Conservation (phyloP, 2,888 invertebrate species). For the Adelphocoris suturalis region DNA sequence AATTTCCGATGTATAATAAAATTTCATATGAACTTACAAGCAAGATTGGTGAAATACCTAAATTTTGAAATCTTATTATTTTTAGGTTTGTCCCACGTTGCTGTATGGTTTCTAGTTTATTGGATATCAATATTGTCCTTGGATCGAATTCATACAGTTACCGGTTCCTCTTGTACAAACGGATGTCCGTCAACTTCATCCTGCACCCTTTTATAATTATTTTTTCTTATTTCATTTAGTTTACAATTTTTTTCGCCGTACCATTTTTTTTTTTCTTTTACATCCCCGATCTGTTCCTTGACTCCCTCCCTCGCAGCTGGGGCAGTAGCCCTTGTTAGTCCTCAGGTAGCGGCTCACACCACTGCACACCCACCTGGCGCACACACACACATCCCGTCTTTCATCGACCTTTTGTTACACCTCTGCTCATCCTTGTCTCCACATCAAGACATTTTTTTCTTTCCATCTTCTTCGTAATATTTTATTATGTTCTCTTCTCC, state of each 20-base stretch:
- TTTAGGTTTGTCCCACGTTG: too few relatives aligned
- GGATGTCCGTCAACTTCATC: too few relatives aligned
- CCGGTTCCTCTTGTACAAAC: too few relatives aligned
- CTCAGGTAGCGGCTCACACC: constrained; percentile 32
- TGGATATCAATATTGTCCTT: too few relatives aligned
- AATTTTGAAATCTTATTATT: too few relatives aligned
- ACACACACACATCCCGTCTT: not conserved
- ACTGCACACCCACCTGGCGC: constrained; percentile 41
- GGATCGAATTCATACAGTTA: too few relatives aligned
- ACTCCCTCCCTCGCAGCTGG: constrained; percentile 53
- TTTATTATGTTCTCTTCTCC: constrained; percentile 1
- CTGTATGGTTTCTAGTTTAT: too few relatives aligned
- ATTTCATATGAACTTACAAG: too few relatives aligned
- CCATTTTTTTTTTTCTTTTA: not conserved
- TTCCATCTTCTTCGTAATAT: not conserved
- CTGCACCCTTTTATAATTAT: too few relatives aligned
- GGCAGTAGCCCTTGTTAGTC: constrained; percentile 49
- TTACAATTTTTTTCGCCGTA: not conserved
- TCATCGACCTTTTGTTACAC: constrained; percentile 28
- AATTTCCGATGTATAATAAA: too few relatives aligned
- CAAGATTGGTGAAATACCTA: too few relatives aligned
- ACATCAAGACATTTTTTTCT: not conserved
- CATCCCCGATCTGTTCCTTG: not conserved
- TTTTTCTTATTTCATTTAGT: too few relatives aligned
- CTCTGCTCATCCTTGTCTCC: constrained; percentile 17